These are phyloP conservation scores for Pipistrellus nathusii DNA, from an alignment of 2,797 vertebrate genomes.

Conservation along the genomic window DNA sequence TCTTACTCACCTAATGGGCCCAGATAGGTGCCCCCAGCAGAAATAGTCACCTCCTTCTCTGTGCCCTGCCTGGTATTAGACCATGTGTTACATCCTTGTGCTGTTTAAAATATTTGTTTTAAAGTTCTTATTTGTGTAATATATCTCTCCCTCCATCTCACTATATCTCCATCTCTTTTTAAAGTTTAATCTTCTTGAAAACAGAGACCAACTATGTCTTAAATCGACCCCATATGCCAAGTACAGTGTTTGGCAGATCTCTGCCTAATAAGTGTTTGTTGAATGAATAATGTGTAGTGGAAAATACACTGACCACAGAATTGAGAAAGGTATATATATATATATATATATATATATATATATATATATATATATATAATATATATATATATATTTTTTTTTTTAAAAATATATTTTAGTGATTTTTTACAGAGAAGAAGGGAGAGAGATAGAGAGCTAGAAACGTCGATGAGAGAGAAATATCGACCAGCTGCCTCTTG, in stretches of 20 bases:
- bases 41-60: neutral
- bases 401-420: no score
- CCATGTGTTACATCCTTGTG: neutral
- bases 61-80: neutral
- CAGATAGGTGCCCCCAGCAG: neutral
- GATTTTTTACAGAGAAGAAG: no score
- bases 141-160: neutral
- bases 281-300: neutral
- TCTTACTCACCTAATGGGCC: rapidly evolving
- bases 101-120: neutral
- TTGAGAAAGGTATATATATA: neutral
- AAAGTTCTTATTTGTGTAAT: neutral
- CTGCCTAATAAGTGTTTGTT: neutral
- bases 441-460: no score
- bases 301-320: neutral
- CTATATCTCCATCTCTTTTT: neutral
- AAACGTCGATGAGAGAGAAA: no score
- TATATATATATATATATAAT: no score
- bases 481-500: no score
- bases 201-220: neutral
- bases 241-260: neutral
- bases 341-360: no score
- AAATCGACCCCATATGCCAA: neutral
- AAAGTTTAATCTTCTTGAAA: constrained; percentile 35
- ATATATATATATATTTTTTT: no score